These are phyloP conservation scores for Papilio protenor DNA, from an alignment of 2,888 invertebrate genomes.

Conservation along the genomic window DNA sequence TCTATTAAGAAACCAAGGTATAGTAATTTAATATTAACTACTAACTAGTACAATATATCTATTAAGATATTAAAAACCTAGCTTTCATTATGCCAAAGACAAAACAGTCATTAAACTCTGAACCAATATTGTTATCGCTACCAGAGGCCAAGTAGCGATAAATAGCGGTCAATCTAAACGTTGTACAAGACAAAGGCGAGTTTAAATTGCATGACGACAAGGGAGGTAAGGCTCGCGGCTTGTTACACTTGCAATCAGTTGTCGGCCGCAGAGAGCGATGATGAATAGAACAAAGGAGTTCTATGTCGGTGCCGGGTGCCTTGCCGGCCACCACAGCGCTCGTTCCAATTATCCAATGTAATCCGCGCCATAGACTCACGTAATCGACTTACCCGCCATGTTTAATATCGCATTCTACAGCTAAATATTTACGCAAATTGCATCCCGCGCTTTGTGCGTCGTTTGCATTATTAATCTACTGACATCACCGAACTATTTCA, in stretches of 20 bases:
- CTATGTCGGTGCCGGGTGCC: conserved; percentile 48
- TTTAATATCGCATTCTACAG: conserved; percentile 71
- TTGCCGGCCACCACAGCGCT: conserved; percentile 25
- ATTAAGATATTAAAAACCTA: neutral
- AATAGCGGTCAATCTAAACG: conserved; percentile 6
- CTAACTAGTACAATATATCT: too few species aligned
- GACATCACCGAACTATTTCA: neutral
- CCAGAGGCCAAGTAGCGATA: neutral
- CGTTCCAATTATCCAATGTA: conserved; percentile 67
- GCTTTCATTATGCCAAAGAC: neutral
- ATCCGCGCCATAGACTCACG: conserved; percentile 65
- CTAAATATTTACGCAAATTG: conserved; percentile 72
- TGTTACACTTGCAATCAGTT: conserved; percentile 32
- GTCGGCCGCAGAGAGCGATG: conserved; percentile 11
- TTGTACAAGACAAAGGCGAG: conserved; percentile 6
- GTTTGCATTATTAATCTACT: conserved; percentile 17
- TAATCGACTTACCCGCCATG: conserved; percentile 72
- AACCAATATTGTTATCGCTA: neutral
- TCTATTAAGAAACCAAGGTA: neutral
- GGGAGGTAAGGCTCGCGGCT: conserved; percentile 5
- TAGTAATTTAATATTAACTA: conserved; percentile 2
- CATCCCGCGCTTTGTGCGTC: conserved; percentile 55
- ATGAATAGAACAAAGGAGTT: conserved; percentile 44
- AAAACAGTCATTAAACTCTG: neutral
- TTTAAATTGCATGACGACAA: conserved; percentile 23